These are phyloP conservation scores for Bactericera cockerelli DNA, from an alignment of 1,140 invertebrate species.

Conservation along the genomic window DNA sequence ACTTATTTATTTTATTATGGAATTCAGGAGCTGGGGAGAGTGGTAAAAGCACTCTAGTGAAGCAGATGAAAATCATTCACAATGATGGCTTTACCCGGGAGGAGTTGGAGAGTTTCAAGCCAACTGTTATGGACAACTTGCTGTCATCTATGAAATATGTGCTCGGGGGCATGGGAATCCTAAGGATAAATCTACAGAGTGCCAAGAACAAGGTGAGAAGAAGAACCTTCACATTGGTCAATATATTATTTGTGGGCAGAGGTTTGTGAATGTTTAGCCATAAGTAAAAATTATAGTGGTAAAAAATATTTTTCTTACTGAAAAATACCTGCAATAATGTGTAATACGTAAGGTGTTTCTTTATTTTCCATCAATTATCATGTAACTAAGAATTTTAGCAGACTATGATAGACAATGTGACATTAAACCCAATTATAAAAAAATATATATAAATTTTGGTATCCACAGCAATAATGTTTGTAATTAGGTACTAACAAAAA, in stretches of 20 bases:
- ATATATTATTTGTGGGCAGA: not conserved
- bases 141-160: conserved; percentile 52
- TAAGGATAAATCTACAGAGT: conserved; percentile 43
- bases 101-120: conserved; percentile 45
- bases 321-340: too few species aligned
- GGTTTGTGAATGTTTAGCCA: too few species aligned
- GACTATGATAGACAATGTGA: too few species aligned
- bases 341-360: too few species aligned
- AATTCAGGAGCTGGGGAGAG: conserved; percentile 44
- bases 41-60: conserved; percentile 51
- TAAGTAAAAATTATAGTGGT: too few species aligned
- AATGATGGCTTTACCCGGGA: conserved; percentile 53
- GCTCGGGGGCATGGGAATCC: conserved; percentile 45
- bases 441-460: too few species aligned
- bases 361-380: too few species aligned
- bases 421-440: too few species aligned
- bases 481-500: too few species aligned
- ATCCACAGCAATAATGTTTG: too few species aligned
- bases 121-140: conserved; percentile 47
- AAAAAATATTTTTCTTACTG: too few species aligned
- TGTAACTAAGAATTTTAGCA: too few species aligned
- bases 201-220: conserved; percentile 38
- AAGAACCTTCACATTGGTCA: not conserved
- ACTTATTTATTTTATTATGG: not conserved
- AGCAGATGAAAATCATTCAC: conserved; percentile 63